Evolutionary conservation across 2,113 vertebrate genomes (phyloP), one percentile per base, ranked within the genome.

Genomic region (Psittacara wagleri): DNA sequence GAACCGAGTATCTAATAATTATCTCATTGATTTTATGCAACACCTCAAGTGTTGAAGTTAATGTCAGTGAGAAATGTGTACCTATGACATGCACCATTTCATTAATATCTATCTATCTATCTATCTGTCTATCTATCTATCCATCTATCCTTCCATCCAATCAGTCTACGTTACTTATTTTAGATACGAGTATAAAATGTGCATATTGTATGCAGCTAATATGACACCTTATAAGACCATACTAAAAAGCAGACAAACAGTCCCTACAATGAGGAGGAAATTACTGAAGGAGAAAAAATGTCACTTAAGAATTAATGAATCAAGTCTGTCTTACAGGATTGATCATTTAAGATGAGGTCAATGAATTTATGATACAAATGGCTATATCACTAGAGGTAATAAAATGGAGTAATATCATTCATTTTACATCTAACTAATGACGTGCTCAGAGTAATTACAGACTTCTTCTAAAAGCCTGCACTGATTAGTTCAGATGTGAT

Each of bases 281-380:
- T 97, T 95, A 97, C 94, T 93, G 67, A 70, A 97, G 91, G 62
- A 95, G 96, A 97, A 96, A 97, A 98, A 93, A 41, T 88, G 87
- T 97, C 96, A 97, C 95, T 98, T 97, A 97, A 97, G 97, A 97
- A 97, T 96, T 97, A 98, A 98, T 98, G 93, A 97, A 98, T 98
- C 97, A 96, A 94, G 68, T 89, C 96, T 97, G 95, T 95, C 95
- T 96, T 94, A 93, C 39, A 97, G 92, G 95, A 97, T 94, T 96
- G 96, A 97, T 98, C 92, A 95, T 97, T 98, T 96, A 95, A 94
- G 96, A 98, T 93, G 97, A 97, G 98, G 98, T 98, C 98, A 98
- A 97, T 98, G 97, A 97, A 98, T 98, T 98, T 98, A 98, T 96
- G 96, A 95, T 97, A 96, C 94, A 97, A 98, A 98, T 96, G 96